Conservation (phyloP, 1,140 invertebrate species). For the Calosoma granatense region DNA sequence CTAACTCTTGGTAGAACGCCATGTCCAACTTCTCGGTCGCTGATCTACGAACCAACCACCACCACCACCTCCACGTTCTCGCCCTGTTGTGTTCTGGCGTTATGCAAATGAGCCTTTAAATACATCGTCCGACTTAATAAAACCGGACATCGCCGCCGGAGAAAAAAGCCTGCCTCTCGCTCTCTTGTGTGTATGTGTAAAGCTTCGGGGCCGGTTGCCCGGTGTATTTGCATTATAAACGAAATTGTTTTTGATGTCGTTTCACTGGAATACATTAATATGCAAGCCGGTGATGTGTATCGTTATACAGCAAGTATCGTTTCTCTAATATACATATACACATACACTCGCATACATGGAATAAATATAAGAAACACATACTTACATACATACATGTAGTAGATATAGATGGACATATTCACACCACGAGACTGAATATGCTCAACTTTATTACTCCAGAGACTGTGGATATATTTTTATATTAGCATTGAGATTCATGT, state of each 20-base stretch:
- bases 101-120: constrained; percentile 8
- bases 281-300: background rate
- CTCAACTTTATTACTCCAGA: background rate
- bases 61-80: background rate
- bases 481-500: background rate
- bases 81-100: background rate
- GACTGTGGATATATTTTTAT: constrained; percentile 5
- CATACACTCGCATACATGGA: background rate
- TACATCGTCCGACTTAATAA: constrained; percentile 5
- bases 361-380: background rate
- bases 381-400: no score
- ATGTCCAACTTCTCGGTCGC: no score
- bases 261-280: constrained; percentile 9
- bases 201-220: background rate
- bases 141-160: constrained; percentile 1
- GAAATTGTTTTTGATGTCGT: constrained; percentile 9
- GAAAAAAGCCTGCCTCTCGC: background rate
- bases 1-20: no score
- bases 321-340: background rate
- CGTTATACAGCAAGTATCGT: background rate
- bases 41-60: background rate
- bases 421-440: no score
- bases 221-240: constrained; percentile 8
- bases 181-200: background rate
- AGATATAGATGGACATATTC: no score